These are phyloP conservation scores for Gnathonemus echidnorhynchus DNA, from an alignment of 2,113 vertebrate genomes.

Conservation along the genomic window DNA sequence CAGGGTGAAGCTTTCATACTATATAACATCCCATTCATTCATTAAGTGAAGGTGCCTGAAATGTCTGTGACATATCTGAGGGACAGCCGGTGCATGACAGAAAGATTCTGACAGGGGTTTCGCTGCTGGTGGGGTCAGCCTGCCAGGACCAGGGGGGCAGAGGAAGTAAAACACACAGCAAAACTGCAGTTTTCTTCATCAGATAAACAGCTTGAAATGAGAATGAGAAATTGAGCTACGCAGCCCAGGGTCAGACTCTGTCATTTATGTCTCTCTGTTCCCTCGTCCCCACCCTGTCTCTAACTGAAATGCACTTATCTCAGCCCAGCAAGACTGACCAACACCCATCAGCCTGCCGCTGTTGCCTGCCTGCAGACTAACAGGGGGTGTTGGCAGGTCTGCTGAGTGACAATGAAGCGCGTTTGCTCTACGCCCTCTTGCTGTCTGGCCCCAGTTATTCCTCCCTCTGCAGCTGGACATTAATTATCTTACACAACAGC, in stretches of 20 bases:
- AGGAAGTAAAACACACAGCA: not conserved
- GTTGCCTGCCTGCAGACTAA: not conserved
- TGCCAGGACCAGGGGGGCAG: not conserved
- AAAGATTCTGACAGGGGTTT: not conserved
- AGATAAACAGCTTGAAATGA: not conserved
- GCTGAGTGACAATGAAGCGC: not conserved
- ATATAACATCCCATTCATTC: not conserved
- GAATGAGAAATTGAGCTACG: not conserved
- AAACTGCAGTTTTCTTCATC: not conserved
- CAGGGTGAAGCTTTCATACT: not conserved
- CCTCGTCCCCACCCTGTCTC: conserved; percentile 21
- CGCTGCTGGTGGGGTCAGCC: not conserved
- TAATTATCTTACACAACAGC: conserved; percentile 12
- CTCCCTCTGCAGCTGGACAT: conserved; percentile 9
- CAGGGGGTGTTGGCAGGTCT: not conserved
- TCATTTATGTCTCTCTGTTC: not conserved
- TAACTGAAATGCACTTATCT: conserved; percentile 37
- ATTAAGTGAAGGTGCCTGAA: not conserved
- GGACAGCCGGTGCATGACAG: not conserved
- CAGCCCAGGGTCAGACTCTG: not conserved
- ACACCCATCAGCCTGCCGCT: conserved; percentile 30
- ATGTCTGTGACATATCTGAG: not conserved
- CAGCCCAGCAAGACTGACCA: conserved; percentile 32
- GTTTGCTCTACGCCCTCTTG: not conserved
- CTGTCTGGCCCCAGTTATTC: not conserved